Percentiles rank a stretch among this genome's conserved stretches.
phyloP scores from a whole-genome alignment of 2,113 vertebrate species.

The Vanacampus margaritifer region DNA sequence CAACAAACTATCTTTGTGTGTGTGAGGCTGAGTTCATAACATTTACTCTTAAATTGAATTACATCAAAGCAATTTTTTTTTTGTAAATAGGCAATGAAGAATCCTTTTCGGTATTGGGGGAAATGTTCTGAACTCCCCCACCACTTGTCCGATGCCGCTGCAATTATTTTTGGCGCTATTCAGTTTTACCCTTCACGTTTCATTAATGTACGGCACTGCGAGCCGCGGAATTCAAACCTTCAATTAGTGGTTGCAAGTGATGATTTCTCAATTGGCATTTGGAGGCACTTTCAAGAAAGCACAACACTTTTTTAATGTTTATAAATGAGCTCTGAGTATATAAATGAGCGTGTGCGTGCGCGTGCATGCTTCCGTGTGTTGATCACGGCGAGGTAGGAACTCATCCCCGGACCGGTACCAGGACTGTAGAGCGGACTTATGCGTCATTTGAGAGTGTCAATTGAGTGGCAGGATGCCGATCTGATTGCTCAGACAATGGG shows the following conservation, averaged over 20 bases:
- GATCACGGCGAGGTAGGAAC: conserved; percentile 31
- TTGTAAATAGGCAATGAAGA: conserved; percentile 9
- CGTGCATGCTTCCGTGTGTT: conserved; percentile 4
- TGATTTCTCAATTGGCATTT: conserved; percentile 62
- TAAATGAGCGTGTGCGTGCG: conserved; percentile 13
- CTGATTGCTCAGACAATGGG: too few species aligned
- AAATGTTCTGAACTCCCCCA: conserved; percentile 22
- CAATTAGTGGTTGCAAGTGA: conserved; percentile 54
- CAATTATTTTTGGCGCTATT: conserved; percentile 34
- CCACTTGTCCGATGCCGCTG: background rate
- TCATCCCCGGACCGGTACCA: background rate
- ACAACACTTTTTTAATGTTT: conserved; percentile 56
- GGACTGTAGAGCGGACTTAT: too few species aligned
- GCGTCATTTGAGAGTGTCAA: too few species aligned
- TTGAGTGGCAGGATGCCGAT: too few species aligned
- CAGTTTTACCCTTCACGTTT: conserved; percentile 25
- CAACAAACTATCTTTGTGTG: conserved; percentile 1
- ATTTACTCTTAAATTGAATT: conserved; percentile 26
- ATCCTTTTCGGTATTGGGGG: conserved; percentile 20
- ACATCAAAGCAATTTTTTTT: background rate
- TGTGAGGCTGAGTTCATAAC: conserved; percentile 16
- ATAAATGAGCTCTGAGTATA: conserved; percentile 50
- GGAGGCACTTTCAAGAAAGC: conserved; percentile 56
- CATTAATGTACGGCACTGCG: conserved; percentile 37
- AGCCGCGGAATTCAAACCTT: conserved; percentile 59